Evolutionary conservation across 2,888 invertebrate genomes (phyloP), one percentile per base, ranked within the genome.

Genomic region (Teleiodes luculella): DNA sequence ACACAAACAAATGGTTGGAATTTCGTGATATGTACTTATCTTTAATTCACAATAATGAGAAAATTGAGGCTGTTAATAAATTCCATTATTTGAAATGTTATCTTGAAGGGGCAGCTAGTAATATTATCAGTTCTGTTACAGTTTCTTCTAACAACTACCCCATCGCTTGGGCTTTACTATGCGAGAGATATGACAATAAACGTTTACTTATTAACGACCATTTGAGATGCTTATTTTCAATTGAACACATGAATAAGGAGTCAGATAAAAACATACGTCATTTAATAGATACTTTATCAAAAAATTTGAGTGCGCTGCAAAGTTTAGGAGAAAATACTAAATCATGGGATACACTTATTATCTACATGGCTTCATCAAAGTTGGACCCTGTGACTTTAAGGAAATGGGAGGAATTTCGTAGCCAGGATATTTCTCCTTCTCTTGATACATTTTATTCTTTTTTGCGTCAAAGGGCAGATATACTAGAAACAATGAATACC

Each of bases 341-440:
- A 5, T 31, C 54, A 7, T 58, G 57, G 59, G 58, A 60, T 18
- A 47, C 58, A 3, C 8, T 60, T 13, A 60, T 60, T 16, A 57
- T 60, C 20, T 60, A 58, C 33, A 53, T 61, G 51, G 57, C 53
- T 1, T 53, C 57, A n/a, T 8, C 43, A n/a, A 60, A 57, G 48
- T 47, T 59, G 8, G 59, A 59, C 46, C 37, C 35, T 24, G 39
- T 33, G 1, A 56, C 57, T 43, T 33, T 46, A 13, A 33, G 56
- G 14, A 52, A 53, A 13, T 60, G 60, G 60, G 60, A 60, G 37
- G 60, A 58, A 16, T 52, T 11, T 53, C 46, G 57, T 30, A 57
- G 41, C 31, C 35, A 20, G 1, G 24, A 37, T 18, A 52, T 47
- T 2, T 50, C 24, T 20, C 53, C 55, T 30, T 54, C 52, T 2